Base-by-base conservation (phyloP, 1,140 invertebrate genomes). In the Oreohelix idahoensis region DNA sequence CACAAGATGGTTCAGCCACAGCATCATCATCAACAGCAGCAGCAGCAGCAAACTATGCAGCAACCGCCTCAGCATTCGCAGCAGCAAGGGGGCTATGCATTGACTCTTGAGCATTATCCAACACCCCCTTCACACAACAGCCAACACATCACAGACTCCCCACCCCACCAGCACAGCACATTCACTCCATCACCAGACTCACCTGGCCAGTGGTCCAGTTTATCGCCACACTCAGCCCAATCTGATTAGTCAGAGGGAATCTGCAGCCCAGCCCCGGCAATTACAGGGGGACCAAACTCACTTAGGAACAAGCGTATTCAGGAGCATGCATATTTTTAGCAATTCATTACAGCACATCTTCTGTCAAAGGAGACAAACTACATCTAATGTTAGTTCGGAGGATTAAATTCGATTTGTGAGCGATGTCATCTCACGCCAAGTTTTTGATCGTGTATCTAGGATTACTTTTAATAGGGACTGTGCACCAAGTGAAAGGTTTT, bases 241-340 rank as follows among this genome's bases (percentile, higher is more conserved):
- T 97, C 97, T 39, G 97, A 98, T 91, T 98, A 97, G 97, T 98
- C 97, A 38, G 97, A 98, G 89, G 97, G 96, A 87, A 96, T 96
- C 73, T 91, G 91, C 29, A 92, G 92, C 73, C 92, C 92, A 15
- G 88, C 88, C 23, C 88, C 88, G 71, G 87, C 87, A 42, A 86
- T 89, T 51, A 58, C 76, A 51, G 84, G 84, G 20, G 79, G 32
- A 15, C 75, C 81, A 26, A 53, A 83, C 39, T 75, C 66, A 17
- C 75, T 70, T 1, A 32, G 70, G 32, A 84, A 77, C 75, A 77
- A 77, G 36, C 75, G 75, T 26, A 49, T 77, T 10, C 32, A 42
- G 39, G 79, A 69, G 29, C 77, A 79, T n/a, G 51, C 58, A 26
- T 79, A 79, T 53, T 63, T 79, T 53, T 79, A 79, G 39, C 49